Percentiles rank a stretch among this genome's conserved stretches.
phyloP scores from a whole-genome alignment of 2,113 vertebrate species.

The Neogale vison region DNA sequence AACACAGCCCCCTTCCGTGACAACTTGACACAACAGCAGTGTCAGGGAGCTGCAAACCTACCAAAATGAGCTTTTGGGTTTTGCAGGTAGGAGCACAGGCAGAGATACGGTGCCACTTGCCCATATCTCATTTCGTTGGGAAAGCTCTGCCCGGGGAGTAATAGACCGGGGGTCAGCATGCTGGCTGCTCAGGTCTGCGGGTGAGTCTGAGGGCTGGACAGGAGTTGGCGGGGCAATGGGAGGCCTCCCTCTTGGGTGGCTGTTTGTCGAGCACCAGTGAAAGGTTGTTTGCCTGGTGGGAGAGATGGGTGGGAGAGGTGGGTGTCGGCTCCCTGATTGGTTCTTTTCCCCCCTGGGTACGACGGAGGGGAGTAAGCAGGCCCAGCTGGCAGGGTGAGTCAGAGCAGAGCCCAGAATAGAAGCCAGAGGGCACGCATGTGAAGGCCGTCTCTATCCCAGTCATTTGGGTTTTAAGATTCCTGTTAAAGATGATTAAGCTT shows the following conservation, averaged over 20 bases:
- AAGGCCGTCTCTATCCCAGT: not conserved
- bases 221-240: not conserved
- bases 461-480: not conserved
- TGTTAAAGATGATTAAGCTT: constrained; percentile 46
- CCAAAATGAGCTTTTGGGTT: not conserved
- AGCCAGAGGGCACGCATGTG: constrained; percentile 5
- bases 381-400: constrained; percentile 58
- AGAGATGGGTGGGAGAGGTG: not conserved
- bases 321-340: not conserved
- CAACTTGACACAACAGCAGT: not conserved
- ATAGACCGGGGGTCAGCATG: not conserved
- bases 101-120: not conserved
- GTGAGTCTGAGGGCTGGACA: not conserved
- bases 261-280: not conserved
- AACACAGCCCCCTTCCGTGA: fast-evolving
- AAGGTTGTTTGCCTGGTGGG: not conserved
- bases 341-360: fast-evolving
- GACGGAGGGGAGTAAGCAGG: not conserved
- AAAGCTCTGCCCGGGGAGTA: not conserved
- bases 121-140: not conserved
- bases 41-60: not conserved
- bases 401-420: constrained; percentile 65
- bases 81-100: not conserved
- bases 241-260: not conserved
- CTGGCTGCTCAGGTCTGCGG: not conserved